Evolutionary conservation across 2,113 vertebrate genomes (phyloP).

Genomic region (Upupa epops): DNA sequence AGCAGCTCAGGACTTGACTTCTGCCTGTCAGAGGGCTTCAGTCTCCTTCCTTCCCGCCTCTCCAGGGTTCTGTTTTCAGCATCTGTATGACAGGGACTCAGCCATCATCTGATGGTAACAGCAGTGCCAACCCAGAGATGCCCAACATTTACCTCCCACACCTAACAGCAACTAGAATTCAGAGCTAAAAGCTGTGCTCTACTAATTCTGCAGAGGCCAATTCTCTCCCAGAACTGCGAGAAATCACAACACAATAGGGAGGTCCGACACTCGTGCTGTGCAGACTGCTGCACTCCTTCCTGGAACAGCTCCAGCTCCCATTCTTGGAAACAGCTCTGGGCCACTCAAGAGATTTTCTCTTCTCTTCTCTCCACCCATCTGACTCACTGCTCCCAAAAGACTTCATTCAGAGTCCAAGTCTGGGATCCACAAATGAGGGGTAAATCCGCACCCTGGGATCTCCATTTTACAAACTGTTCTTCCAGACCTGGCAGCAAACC

Average conservation of each 20-base stretch:
- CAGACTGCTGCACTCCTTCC: not conserved
- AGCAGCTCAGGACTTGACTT: not conserved
- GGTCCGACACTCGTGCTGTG: not conserved
- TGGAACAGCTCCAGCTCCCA: not conserved
- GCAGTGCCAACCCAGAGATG: not conserved
- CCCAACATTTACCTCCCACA: not conserved
- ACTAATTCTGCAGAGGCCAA: not conserved
- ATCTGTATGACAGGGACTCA: accelerated
- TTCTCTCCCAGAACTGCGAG: not conserved
- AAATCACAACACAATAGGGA: not conserved
- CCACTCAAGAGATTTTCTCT: not conserved
- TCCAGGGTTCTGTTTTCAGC: not conserved
- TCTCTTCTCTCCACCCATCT: not conserved
- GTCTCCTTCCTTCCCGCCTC: not conserved
- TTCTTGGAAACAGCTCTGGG: slow-evolving; percentile 4
- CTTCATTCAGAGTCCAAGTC: not conserved
- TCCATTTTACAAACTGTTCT: not conserved
- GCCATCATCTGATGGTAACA: accelerated
- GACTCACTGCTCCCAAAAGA: not conserved
- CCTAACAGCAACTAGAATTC: not conserved
- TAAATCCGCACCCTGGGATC: not conserved
- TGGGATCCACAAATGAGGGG: not conserved
- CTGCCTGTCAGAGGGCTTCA: not conserved
- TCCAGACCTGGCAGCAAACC: not conserved
- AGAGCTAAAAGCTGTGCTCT: not conserved